Conservation (phyloP, 2,797 vertebrate species). For the Sebastes wilsoni region DNA sequence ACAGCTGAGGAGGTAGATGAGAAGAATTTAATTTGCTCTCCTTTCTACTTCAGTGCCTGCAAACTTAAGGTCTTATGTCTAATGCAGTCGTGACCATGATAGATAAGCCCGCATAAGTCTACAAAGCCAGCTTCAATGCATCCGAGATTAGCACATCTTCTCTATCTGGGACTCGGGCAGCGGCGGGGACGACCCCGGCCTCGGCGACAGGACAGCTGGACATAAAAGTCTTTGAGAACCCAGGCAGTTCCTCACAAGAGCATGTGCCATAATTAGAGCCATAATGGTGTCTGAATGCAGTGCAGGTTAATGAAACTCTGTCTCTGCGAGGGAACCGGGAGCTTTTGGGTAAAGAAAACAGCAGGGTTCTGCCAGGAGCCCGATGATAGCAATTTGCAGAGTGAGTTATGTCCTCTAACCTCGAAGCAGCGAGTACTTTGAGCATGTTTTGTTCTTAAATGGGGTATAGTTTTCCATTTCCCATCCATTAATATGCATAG, state of each 20-base stretch:
- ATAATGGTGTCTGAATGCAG: constrained; percentile 84
- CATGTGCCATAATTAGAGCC: constrained; percentile 85
- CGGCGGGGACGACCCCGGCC: constrained; percentile 69
- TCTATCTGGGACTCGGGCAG: constrained; percentile 50
- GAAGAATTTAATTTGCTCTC: constrained; percentile 78
- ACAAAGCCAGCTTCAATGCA: constrained; percentile 79
- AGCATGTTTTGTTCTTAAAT: constrained; percentile 83
- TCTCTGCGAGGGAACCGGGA: constrained; percentile 78
- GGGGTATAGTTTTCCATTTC: constrained; percentile 83
- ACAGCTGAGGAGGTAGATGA: constrained; percentile 75
- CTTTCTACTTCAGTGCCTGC: constrained; percentile 68
- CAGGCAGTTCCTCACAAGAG: constrained; percentile 74
- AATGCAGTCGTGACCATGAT: constrained; percentile 76
- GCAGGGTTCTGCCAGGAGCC: constrained; percentile 83
- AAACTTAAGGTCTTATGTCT: constrained; percentile 75
- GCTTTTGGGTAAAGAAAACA: constrained; percentile 85
- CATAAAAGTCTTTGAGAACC: constrained; percentile 71
- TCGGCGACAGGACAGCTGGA: constrained; percentile 72
- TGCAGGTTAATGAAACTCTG: constrained; percentile 84
- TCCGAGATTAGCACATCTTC: constrained; percentile 74
- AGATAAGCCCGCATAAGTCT: constrained; percentile 76
- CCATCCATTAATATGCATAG: constrained; percentile 86
- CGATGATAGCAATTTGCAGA: constrained; percentile 86
- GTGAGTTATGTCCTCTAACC: constrained; percentile 85
- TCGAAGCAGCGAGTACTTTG: constrained; percentile 73